phyloP scores from a whole-genome alignment of 2,113 vertebrate genomes.

The Ornithorhynchus anatinus region DNA sequence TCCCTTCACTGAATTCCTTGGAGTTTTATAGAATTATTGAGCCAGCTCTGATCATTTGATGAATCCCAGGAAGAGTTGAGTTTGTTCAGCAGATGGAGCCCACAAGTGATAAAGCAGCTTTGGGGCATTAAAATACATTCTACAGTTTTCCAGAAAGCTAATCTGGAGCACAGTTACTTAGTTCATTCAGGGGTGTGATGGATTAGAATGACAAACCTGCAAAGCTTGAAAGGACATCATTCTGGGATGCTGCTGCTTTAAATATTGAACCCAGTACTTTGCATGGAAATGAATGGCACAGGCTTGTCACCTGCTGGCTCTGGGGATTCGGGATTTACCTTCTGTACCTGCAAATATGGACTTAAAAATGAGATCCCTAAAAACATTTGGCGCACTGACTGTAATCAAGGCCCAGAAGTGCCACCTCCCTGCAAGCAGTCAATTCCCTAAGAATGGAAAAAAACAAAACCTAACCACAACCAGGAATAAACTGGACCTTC shows the following conservation, averaged over 20 bases:
- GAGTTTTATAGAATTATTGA: neutral
- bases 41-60: neutral
- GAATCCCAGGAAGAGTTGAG: neutral
- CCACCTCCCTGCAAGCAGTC: too few species aligned
- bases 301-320: neutral
- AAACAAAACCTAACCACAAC: too few species aligned
- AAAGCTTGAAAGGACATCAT: too few species aligned
- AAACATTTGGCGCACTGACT: neutral
- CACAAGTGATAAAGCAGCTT: neutral
- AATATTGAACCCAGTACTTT: neutral
- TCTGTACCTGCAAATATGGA: too few species aligned
- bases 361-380: neutral
- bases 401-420: too few species aligned
- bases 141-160: neutral
- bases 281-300: neutral
- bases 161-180: neutral
- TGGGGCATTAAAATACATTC: neutral
- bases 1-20: neutral
- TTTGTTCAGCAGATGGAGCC: neutral
- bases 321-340: neutral
- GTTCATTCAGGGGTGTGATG: neutral
- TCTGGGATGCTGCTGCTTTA: too few species aligned
- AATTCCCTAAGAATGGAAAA: too few species aligned
- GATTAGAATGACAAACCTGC: neutral
- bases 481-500: too few species aligned